A percentile compares a stretch with the other conserved stretches of the same genome.
phyloP scores from a whole-genome alignment of 64 coral and sea anemone genomes.

The Stichodactyla mertensii region DNA sequence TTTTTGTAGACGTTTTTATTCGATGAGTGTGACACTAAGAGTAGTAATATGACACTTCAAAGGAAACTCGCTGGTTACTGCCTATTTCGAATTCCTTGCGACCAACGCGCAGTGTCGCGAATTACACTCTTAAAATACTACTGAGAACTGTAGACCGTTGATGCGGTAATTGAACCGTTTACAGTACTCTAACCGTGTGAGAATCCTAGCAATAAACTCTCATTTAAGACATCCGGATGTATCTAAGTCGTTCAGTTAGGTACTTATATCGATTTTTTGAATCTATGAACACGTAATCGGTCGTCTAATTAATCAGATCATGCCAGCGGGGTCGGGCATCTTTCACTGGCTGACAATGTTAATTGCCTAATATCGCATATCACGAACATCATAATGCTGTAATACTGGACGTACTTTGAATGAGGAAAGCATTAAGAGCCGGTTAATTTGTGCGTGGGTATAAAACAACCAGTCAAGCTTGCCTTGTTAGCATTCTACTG shows the following conservation, averaged over 20 bases:
- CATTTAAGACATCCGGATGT: slow-evolving; percentile 24
- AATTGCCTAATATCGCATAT: slow-evolving; percentile 42
- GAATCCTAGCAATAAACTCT: slow-evolving; percentile 16
- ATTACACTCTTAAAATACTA: background rate
- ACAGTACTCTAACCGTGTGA: background rate
- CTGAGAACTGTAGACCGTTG: background rate
- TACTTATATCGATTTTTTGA: slow-evolving; percentile 6
- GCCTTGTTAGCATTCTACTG: slow-evolving; percentile 3
- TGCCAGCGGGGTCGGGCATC: slow-evolving; percentile 23
- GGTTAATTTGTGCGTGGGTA: slow-evolving; percentile 21
- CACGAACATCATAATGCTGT: slow-evolving; percentile 8
- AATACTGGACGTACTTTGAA: slow-evolving; percentile 22
- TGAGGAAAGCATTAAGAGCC: slow-evolving; percentile 16
- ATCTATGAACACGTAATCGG: slow-evolving; percentile 25
- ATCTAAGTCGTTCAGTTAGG: slow-evolving; percentile 18
- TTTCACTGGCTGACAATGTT: slow-evolving; percentile 38
- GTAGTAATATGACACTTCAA: background rate
- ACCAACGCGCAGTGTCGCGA: slow-evolving; percentile 4
- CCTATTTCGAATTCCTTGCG: background rate
- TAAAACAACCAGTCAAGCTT: background rate
- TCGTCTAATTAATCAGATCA: slow-evolving; percentile 28
- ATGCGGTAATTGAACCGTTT: slow-evolving; percentile 11
- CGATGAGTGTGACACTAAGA: background rate
- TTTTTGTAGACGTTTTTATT: too few relatives aligned
- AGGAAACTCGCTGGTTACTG: background rate